phyloP scores from a whole-genome alignment of 2,888 invertebrate species.

The Steinernema scapterisci region DNA sequence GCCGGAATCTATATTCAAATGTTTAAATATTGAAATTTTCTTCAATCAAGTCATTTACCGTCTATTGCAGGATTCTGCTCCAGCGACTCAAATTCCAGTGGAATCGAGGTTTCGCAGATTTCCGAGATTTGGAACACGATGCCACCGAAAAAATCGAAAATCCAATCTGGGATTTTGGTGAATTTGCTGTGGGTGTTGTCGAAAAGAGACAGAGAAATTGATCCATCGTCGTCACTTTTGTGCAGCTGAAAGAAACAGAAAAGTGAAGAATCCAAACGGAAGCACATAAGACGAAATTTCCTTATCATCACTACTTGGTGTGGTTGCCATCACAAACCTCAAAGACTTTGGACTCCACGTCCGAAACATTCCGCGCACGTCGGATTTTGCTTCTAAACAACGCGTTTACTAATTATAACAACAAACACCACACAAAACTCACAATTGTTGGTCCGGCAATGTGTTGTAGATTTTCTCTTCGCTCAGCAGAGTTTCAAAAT shows the following conservation, averaged over 20 bases:
- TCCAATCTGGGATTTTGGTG: not conserved
- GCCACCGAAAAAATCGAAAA: slow-evolving; percentile 1
- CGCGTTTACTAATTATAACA: not conserved
- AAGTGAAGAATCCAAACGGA: not conserved
- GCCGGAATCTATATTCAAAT: too few relatives aligned
- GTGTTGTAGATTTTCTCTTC: slow-evolving; percentile 1
- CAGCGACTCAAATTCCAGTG: not conserved
- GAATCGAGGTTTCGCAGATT: not conserved
- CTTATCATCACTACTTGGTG: too few relatives aligned
- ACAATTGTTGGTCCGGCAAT: slow-evolving; percentile 5
- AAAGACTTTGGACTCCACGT: not conserved
- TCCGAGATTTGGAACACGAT: not conserved
- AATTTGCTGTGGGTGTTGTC: not conserved
- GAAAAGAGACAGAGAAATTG: not conserved
- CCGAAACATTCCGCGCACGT: not conserved
- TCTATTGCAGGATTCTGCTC: not conserved
- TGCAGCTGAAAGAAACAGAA: not conserved
- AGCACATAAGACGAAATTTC: not conserved
- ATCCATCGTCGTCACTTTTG: slow-evolving; percentile 18
- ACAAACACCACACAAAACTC: not conserved
- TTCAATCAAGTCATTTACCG: too few relatives aligned
- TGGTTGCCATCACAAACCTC: not conserved
- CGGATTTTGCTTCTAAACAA: slow-evolving; percentile 13
- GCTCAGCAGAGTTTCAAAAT: not conserved
- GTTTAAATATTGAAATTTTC: too few relatives aligned